Base-by-base conservation (phyloP, 2,797 vertebrate genomes). In the Pagetopsis macropterus region DNA sequence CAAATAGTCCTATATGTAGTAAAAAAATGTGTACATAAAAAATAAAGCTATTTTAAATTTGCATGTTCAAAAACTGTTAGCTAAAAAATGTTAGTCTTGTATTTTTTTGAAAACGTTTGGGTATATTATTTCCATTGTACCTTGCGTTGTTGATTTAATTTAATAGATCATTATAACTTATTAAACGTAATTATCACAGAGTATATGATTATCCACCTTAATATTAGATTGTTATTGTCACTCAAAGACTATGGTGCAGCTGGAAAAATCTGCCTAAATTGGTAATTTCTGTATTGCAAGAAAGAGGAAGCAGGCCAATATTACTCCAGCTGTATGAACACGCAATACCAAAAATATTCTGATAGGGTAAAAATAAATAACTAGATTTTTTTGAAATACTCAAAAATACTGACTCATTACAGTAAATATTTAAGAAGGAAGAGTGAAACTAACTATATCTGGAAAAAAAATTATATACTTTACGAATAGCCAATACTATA, bases 301-400 rank as follows among this genome's bases (percentile, higher is more conserved):
- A 79, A 68, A 76, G 48, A 75, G 72, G 82, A 84, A 83, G 63
- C n/a, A 8, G 43, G 19, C 0, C 0, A 45, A 31, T 7, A 1
- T 10, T 46, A 59, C 9, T 11, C 2, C 55, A 48, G 9, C 1
- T 12, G 14, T 37, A 43, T 1, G 37, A 50, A 33, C 16, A 19
- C 4, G 8, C 9, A 49, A 1, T 51, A 5, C 33, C 3, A 15
- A 17, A 63, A 16, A 41, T 49, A 52, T 12, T 19, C 1, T 9
- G 15, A 23, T 31, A 40, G 17, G 43, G 7, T 9, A 3, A 48
- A 49, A 55, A 27, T n/a, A 31, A 37, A 37, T 37, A 37, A 6
- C 33, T 37, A 37, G 8, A 37, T 37, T 27, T 5, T 5, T 27
- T 27, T 27, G 3, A 27, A 27, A 0, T 5, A 40, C 15, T 41